phyloP scores from a whole-genome alignment of 2,797 vertebrate species.

The Catostomus latipinnis region DNA sequence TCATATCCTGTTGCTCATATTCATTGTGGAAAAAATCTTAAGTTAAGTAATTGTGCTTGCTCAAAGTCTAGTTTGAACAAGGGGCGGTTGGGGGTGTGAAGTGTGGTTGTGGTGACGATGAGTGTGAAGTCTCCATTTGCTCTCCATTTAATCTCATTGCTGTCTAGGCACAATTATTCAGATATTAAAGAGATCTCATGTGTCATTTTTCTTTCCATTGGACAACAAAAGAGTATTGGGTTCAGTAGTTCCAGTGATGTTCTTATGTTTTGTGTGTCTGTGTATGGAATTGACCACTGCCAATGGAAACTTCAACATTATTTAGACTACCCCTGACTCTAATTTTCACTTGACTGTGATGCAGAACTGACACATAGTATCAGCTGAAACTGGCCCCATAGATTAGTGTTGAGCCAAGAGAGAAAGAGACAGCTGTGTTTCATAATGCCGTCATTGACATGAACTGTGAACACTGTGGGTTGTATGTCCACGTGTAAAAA shows the following conservation, averaged over 20 bases:
- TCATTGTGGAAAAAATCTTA: background rate
- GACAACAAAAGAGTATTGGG: background rate
- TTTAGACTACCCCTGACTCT: conserved; percentile 17
- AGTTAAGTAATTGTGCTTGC: background rate
- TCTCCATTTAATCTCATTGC: background rate
- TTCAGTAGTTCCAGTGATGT: conserved; percentile 25
- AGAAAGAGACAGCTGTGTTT: conserved; percentile 6
- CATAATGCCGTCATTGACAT: conserved; percentile 19
- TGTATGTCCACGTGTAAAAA: background rate
- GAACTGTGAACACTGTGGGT: conserved; percentile 12
- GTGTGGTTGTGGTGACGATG: too few species aligned
- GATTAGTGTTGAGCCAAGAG: conserved; percentile 13
- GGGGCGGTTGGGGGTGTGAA: too few species aligned
- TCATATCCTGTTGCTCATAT: conserved; percentile 22
- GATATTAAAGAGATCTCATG: background rate
- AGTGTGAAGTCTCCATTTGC: too few species aligned
- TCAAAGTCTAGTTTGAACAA: background rate
- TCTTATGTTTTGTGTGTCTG: conserved; percentile 24
- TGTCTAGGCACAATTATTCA: background rate
- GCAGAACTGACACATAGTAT: conserved; percentile 13
- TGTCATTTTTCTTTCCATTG: background rate
- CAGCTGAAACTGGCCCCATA: background rate
- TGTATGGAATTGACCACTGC: conserved; percentile 20
- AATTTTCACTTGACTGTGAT: background rate
- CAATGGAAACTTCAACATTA: conserved; percentile 32